Conservation (phyloP, 2,797 vertebrate species). For the Benthosema pterotum region DNA sequence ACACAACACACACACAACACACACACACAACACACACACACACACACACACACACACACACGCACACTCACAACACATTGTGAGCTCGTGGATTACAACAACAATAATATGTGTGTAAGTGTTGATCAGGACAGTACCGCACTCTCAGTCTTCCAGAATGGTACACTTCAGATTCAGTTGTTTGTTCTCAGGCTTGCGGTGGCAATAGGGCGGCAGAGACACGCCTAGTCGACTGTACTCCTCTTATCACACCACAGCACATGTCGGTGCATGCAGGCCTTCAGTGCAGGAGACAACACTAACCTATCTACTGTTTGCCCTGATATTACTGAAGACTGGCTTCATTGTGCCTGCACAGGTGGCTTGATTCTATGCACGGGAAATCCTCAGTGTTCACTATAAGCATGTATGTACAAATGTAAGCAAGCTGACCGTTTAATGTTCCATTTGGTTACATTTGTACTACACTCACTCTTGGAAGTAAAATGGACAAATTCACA, state of each 20-base stretch:
- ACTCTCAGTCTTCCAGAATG: constrained; percentile 6
- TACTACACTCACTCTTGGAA: no score
- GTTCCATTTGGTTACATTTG: no score
- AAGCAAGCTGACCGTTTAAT: no score
- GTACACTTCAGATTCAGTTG: constrained; percentile 14
- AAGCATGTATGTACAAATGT: no score
- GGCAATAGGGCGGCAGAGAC: constrained; percentile 35
- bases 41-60: not conserved
- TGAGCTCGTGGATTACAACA: no score
- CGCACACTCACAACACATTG: not conserved
- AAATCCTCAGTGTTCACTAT: no score
- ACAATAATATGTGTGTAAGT: no score
- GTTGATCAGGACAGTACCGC: not conserved
- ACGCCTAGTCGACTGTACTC: constrained; percentile 21
- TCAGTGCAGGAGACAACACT: constrained; percentile 47
- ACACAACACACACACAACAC: constrained; percentile 3
- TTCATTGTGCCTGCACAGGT: constrained; percentile 32
- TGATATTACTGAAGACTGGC: constrained; percentile 9
- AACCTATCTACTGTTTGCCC: constrained; percentile 16
- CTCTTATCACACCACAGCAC: constrained; percentile 57
- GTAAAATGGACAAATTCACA: no score
- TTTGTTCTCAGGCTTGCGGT: not conserved
- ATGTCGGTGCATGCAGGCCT: constrained; percentile 49
- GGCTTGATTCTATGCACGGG: not conserved
- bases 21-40: constrained; percentile 2